A percentile compares a stretch with the other conserved stretches of the same genome.
Evolutionary conservation across 1,140 invertebrate species (phyloP).

Genomic region (Cepaea nemoralis): DNA sequence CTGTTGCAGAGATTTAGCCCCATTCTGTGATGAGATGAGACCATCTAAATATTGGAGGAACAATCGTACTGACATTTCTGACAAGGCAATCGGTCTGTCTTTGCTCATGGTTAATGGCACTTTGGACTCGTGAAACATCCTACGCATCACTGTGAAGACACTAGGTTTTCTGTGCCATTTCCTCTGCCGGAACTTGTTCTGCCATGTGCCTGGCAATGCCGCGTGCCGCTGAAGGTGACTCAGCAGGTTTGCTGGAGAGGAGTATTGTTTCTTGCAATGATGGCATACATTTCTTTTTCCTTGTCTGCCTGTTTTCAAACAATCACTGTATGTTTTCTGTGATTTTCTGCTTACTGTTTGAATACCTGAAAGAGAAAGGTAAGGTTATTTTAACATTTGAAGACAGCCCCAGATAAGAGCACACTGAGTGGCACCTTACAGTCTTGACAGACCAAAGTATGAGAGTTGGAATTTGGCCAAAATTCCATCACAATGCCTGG

Average conservation of each 20-base stretch:
- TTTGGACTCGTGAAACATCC: background rate
- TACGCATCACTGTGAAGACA: background rate
- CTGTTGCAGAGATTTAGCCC: background rate
- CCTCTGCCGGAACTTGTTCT: background rate
- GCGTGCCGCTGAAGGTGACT: conserved; percentile 33
- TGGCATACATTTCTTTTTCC: conserved; percentile 2
- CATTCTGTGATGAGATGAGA: conserved; percentile 18
- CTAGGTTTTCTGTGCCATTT: background rate
- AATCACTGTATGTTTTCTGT: background rate
- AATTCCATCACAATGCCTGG: too few species aligned
- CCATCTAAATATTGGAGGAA: conserved; percentile 8
- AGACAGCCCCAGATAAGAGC: too few species aligned
- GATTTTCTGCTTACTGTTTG: background rate
- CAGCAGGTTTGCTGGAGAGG: conserved; percentile 25
- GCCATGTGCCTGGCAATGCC: background rate
- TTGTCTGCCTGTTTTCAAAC: background rate
- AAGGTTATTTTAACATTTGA: too few species aligned
- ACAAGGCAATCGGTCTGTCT: background rate
- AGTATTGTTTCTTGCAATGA: conserved; percentile 27
- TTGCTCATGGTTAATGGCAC: background rate
- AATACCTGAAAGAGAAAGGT: background rate
- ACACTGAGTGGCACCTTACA: too few species aligned
- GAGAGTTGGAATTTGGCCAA: too few species aligned
- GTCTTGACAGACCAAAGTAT: too few species aligned
- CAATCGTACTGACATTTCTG: background rate